Conservation (phyloP, 2,888 invertebrate genomes). For the Andrena marginata region DNA sequence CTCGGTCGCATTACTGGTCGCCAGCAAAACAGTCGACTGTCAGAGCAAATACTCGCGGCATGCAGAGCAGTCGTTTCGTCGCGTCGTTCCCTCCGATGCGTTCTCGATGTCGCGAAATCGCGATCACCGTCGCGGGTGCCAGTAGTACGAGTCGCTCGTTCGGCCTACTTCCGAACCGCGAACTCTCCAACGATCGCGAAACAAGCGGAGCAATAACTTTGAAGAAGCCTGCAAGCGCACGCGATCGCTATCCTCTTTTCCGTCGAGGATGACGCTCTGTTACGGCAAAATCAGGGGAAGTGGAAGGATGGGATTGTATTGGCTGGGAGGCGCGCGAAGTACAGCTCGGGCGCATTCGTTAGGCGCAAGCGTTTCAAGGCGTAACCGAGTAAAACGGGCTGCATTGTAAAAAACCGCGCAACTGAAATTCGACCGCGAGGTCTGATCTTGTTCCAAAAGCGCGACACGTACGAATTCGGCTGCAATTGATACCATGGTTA, state of each 20-base stretch:
- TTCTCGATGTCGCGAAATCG: constrained; percentile 22
- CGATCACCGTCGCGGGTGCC: background rate
- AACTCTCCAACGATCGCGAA: no score
- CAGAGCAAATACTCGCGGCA: constrained; percentile 76
- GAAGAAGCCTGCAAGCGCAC: no score
- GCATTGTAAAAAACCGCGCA: no score
- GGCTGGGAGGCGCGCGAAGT: background rate
- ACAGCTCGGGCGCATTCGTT: constrained; percentile 17
- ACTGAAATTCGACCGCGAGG: background rate
- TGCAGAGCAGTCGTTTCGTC: constrained; percentile 58
- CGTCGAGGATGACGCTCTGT: background rate
- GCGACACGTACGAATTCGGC: constrained; percentile 13
- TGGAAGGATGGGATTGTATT: background rate
- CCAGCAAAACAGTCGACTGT: constrained; percentile 77
- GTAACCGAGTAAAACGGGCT: no score
- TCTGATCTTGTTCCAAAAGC: background rate
- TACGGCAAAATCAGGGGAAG: constrained; percentile 5
- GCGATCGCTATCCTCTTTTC: background rate
- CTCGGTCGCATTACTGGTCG: constrained; percentile 78
- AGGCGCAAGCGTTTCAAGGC: background rate
- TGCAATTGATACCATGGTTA: constrained; percentile 58
- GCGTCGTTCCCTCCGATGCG: constrained; percentile 9
- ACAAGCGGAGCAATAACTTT: no score
- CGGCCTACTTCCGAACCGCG: background rate
- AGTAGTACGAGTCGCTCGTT: no score